Conservation (phyloP, 1,140 invertebrate species). For the Coptotermes formosanus region DNA sequence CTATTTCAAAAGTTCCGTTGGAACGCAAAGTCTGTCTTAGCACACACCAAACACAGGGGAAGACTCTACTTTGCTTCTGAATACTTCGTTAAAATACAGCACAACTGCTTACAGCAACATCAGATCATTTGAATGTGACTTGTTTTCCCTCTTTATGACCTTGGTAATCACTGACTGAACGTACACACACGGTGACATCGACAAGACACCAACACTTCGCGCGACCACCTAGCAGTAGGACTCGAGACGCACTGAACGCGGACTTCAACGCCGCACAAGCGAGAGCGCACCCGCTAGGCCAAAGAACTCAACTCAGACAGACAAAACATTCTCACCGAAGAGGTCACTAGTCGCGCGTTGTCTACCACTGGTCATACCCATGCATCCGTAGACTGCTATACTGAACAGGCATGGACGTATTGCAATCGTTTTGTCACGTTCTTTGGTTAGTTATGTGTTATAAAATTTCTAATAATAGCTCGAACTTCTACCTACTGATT, state of each 20-base stretch:
- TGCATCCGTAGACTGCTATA: too few species aligned
- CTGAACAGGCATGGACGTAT: too few species aligned
- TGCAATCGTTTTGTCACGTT: too few species aligned
- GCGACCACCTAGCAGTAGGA: neutral
- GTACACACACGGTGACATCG: neutral
- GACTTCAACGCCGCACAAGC: neutral
- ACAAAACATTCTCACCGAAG: neutral
- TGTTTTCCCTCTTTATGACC: neutral
- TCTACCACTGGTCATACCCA: neutral
- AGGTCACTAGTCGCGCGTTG: neutral
- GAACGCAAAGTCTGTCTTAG: neutral
- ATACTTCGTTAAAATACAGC: neutral
- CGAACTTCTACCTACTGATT: too few species aligned
- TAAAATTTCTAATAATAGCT: too few species aligned
- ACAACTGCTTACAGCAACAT: neutral
- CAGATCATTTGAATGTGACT: neutral
- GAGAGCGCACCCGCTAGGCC: neutral
- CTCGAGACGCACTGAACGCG: neutral
- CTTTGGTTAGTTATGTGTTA: too few species aligned
- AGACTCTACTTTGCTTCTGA: neutral
- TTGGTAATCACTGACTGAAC: neutral
- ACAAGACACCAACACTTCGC: neutral
- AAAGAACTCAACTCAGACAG: slow-evolving; percentile 2
- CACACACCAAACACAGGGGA: neutral
- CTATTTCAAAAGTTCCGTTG: neutral